Percentiles rank a stretch among this genome's conserved stretches.
Conservation (phyloP, 2,113 vertebrate genomes). For the Gallinago undulata region DNA sequence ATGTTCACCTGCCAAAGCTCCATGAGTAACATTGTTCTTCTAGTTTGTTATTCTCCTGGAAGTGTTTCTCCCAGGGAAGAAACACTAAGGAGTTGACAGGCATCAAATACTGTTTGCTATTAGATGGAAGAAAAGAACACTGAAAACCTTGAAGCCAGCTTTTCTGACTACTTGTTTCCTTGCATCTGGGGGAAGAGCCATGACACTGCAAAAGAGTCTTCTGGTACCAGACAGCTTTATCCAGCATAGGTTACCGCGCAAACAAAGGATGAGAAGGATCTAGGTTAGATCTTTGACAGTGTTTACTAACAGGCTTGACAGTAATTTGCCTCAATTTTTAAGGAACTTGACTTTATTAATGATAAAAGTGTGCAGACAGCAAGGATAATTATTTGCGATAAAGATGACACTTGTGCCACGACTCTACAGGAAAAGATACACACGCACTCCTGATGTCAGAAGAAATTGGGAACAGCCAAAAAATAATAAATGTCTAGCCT, state of each 20-base stretch:
- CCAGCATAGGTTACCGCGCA: not conserved
- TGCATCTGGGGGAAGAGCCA: not conserved
- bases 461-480: not conserved
- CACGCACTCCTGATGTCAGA: not conserved
- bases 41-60: constrained; percentile 27
- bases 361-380: not conserved
- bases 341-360: not conserved
- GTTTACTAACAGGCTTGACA: constrained; percentile 47
- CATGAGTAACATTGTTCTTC: not conserved
- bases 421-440: not conserved
- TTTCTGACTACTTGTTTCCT: constrained; percentile 1
- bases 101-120: not conserved
- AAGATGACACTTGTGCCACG: not conserved
- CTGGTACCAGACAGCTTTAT: not conserved
- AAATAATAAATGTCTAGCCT: not conserved
- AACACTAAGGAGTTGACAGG: not conserved
- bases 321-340: not conserved
- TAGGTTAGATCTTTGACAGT: constrained; percentile 23
- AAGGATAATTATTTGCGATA: not conserved
- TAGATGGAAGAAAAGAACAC: not conserved
- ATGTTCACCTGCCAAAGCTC: constrained; percentile 11
- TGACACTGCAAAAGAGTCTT: not conserved
- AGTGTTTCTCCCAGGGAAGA: not conserved
- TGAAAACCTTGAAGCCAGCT: constrained; percentile 3
- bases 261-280: constrained; percentile 17